phyloP scores from a whole-genome alignment of 2,113 vertebrate genomes.

The Stigmatopora argus region DNA sequence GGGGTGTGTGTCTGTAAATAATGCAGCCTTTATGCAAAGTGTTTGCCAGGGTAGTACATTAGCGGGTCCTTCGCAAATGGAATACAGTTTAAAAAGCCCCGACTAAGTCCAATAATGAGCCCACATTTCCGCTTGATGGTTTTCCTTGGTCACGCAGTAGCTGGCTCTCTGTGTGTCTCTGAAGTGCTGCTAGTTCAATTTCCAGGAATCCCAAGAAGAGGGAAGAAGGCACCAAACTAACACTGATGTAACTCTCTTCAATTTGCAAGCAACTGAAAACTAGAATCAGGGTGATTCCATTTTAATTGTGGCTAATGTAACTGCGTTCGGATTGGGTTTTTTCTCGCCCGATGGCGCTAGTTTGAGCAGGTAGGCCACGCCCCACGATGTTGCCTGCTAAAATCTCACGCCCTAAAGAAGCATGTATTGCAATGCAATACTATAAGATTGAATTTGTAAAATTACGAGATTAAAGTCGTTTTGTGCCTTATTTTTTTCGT shows the following conservation, averaged over 20 bases:
- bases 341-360: no score
- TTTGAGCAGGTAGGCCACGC: no score
- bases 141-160: constrained; percentile 9
- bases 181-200: constrained; percentile 28
- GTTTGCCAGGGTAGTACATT: constrained; percentile 12
- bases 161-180: background rate
- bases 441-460: no score
- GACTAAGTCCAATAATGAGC: constrained; percentile 34
- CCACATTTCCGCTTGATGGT: constrained; percentile 31
- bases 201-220: constrained; percentile 35
- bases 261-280: constrained; percentile 32
- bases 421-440: no score
- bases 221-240: constrained; percentile 1
- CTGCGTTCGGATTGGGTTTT: no score
- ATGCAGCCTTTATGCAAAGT: background rate
- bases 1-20: constrained; percentile 1
- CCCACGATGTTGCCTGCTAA: no score
- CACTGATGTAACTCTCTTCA: constrained; percentile 32
- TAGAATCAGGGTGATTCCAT: background rate
- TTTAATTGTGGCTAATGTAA: constrained; percentile 54
- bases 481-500: no score
- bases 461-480: no score
- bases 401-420: no score
- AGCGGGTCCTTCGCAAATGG: constrained; percentile 30
- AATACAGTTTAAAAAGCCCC: constrained; percentile 22